Base-by-base conservation (phyloP, 2,113 vertebrate genomes). In the Verasper variegatus region DNA sequence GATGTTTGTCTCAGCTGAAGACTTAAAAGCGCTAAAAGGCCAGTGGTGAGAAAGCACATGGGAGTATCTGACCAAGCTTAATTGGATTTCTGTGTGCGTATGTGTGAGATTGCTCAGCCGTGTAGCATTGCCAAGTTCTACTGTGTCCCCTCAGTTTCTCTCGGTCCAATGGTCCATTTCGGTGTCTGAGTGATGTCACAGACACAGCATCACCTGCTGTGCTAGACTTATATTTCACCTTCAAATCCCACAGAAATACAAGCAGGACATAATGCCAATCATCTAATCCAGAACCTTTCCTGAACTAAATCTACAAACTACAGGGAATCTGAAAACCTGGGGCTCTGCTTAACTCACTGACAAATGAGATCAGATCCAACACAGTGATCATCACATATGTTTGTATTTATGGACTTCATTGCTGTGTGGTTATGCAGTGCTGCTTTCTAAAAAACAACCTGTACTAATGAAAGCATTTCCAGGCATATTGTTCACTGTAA, bases 111-210 rank as follows among this genome's bases (percentile, higher is more conserved):
- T 21, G 60, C 69, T 74, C 66, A 74, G 65, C 31, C 0, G 3
- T 7, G 51, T 56, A 64, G 23, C 6, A 35, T 40, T 51, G 54
- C 23, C 51, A 20, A 49, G 59, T 61, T 54, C 31, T 68, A 18
- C 69, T 26, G 31, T 35, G 12, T 75, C 58, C 57, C 23, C 40
- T 74, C 35, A 74, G 31, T 21, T 61, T 69, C 64, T 69, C 57
- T 65, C 12, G n/a, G 40, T 65, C 61, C 68, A 69, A 57, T 83
- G n/a, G 31, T 70, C 58, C 68, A 69, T 64, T 84, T 83, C 81
- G 74, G 40, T 42, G 58, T 58, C 54, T 61, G 37, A 31, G 52
- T 81, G 82, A 86, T 76, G 75, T 89, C 87, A 88, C 21, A 20
- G 64, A 58, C 23, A 17, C 14, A 49, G n/a, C 54, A 37, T 35